phyloP scores from a whole-genome alignment of 1,140 invertebrate genomes.

The Saccostrea cuccullata region DNA sequence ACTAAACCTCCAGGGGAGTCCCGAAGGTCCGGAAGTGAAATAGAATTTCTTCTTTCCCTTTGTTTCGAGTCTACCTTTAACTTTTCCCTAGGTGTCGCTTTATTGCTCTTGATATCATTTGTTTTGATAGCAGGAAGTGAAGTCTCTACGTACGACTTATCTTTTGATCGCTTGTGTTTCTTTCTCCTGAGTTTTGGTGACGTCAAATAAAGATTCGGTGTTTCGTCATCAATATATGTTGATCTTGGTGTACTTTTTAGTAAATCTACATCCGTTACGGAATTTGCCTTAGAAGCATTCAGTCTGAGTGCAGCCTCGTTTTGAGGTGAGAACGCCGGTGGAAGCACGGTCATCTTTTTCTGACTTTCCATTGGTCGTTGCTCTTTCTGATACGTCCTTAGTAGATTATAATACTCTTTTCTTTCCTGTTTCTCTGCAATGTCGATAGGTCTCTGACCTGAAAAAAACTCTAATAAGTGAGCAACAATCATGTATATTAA shows the following conservation, averaged over 20 bases:
- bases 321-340: conserved; percentile 41
- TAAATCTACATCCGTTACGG: conserved; percentile 8
- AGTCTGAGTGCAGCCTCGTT: conserved; percentile 31
- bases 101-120: neutral
- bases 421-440: conserved; percentile 39
- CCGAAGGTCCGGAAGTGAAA: conserved; percentile 63
- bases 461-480: neutral
- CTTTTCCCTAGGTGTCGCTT: neutral
- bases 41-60: conserved; percentile 50
- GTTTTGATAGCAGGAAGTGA: conserved; percentile 24
- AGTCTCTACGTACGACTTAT: neutral
- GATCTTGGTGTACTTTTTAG: conserved; percentile 16
- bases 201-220: conserved; percentile 37
- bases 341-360: conserved; percentile 7
- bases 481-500: too few relatives aligned
- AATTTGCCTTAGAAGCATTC: neutral
- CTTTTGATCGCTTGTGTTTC: conserved; percentile 35
- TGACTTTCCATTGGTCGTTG: neutral
- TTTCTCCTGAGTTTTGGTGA: conserved; percentile 44
- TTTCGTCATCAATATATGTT: conserved; percentile 50
- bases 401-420: conserved; percentile 33
- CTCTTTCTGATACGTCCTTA: conserved; percentile 38
- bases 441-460: conserved; percentile 46
- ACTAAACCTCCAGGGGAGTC: conserved; percentile 56
- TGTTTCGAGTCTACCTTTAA: neutral